Conservation (phyloP, 2,797 vertebrate genomes). For the Telmatherina bonti region DNA sequence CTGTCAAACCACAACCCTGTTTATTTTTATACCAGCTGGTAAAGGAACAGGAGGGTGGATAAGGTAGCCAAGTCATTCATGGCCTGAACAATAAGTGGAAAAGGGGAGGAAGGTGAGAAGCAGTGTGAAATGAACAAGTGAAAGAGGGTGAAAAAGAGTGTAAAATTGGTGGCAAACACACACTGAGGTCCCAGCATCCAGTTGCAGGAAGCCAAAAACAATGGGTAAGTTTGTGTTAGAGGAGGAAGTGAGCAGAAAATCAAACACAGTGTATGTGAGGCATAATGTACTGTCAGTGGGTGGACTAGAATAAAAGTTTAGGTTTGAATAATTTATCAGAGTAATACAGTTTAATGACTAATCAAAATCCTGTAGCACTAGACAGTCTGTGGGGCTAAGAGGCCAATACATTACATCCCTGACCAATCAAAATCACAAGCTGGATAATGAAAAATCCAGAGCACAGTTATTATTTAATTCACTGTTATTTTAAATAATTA, state of each 20-base stretch:
- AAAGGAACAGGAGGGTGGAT: constrained; percentile 52
- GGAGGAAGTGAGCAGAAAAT: constrained; percentile 33
- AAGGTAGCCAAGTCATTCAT: constrained; percentile 57
- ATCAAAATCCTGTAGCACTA: constrained; percentile 54
- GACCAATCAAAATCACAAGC: constrained; percentile 48
- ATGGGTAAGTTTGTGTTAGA: constrained; percentile 39
- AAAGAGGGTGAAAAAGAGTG: constrained; percentile 31
- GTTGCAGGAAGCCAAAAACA: constrained; percentile 67
- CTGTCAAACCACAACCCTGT: constrained; percentile 56
- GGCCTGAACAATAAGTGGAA: constrained; percentile 67
- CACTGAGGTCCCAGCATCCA: constrained; percentile 25
- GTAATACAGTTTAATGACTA: constrained; percentile 60
- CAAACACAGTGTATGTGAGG: constrained; percentile 25
- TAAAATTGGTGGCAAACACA: constrained; percentile 27
- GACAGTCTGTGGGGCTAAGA: constrained; percentile 29
- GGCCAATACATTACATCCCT: constrained; percentile 46
- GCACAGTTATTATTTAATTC: constrained; percentile 59
- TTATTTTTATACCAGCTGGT: constrained; percentile 68
- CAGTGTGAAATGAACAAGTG: constrained; percentile 45
- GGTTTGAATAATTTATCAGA: constrained; percentile 66
- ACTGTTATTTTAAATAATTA: constrained; percentile 62
- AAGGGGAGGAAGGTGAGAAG: constrained; percentile 54
- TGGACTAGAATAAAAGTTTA: constrained; percentile 23
- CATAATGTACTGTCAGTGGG: constrained; percentile 25
- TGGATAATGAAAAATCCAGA: constrained; percentile 51